Evolutionary conservation across 2,888 invertebrate species (phyloP).

Genomic region (Pegoplata infirma): DNA sequence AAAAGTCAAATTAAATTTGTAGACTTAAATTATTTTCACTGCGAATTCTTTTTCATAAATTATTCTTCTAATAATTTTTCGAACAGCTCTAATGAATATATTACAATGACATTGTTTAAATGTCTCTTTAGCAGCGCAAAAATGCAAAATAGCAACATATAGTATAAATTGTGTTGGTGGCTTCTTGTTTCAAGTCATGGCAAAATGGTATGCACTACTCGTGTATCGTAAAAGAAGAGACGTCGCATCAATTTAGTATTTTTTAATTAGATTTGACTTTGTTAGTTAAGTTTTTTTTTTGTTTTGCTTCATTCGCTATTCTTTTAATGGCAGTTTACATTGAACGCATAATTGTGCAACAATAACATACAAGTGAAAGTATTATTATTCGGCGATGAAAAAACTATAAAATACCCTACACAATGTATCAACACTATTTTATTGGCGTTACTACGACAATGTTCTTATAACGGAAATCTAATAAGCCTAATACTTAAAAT

Average conservation of each 20-base stretch:
- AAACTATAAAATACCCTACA: too few relatives aligned
- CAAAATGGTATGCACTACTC: neutral
- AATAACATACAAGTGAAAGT: too few relatives aligned
- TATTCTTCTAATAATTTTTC: too few relatives aligned
- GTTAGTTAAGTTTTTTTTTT: constrained; percentile 7
- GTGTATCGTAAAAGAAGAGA: constrained; percentile 12
- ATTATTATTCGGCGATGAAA: too few relatives aligned
- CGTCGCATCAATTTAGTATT: constrained; percentile 42
- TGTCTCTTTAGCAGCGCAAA: neutral
- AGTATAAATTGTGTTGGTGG: neutral
- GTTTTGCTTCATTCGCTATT: neutral
- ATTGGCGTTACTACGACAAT: too few relatives aligned
- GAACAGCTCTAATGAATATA: too few relatives aligned
- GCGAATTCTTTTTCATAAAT: too few relatives aligned
- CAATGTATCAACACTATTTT: too few relatives aligned
- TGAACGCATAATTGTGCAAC: neutral
- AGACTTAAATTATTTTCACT: too few relatives aligned
- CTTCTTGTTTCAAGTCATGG: neutral
- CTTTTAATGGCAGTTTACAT: neutral
- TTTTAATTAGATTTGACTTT: constrained; percentile 56
- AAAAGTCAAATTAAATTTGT: too few relatives aligned
- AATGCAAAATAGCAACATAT: neutral
- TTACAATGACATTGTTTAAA: neutral
- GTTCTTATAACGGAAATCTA: too few relatives aligned
- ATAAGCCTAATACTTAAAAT: too few relatives aligned